A percentile compares a stretch with the other conserved stretches of the same genome.
These are phyloP conservation scores for Cydia pomonella DNA, from an alignment of 1,140 invertebrate species.

Conservation along the genomic window DNA sequence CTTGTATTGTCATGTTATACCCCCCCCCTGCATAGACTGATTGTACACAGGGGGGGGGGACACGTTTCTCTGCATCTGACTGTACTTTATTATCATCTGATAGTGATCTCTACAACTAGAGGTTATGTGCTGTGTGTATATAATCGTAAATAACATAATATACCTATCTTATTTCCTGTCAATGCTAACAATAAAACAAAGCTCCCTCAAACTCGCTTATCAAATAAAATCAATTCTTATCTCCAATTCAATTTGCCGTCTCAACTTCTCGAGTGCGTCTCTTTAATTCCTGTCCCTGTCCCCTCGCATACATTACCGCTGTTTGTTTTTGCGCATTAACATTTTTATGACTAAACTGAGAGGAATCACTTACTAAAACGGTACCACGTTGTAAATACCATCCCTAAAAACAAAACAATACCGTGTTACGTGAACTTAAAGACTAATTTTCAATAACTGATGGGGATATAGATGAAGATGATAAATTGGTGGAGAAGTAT, in stretches of 20 bases:
- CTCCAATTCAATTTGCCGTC: constrained; percentile 29
- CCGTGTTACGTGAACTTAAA: not conserved
- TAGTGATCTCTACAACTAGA: too few species aligned
- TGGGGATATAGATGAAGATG: not conserved
- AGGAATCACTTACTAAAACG: constrained; percentile 62
- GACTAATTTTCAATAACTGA: not conserved
- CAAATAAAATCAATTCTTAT: constrained; percentile 31
- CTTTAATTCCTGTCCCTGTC: constrained; percentile 58
- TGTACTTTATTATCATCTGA: too few species aligned
- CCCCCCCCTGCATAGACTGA: too few species aligned
- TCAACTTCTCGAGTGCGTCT: constrained; percentile 23
- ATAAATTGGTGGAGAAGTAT: constrained; percentile 9
- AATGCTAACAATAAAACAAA: not conserved
- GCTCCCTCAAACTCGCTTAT: constrained; percentile 20
- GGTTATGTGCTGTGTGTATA: too few species aligned
- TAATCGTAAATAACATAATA: too few species aligned
- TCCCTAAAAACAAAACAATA: not conserved
- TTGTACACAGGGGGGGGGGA: too few species aligned
- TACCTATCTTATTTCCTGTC: not conserved
- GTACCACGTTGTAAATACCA: constrained; percentile 36
- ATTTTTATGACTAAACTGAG: constrained; percentile 77
- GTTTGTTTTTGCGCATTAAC: constrained; percentile 77
- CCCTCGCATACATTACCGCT: constrained; percentile 74
- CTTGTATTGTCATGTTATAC: too few species aligned
- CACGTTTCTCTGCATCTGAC: too few species aligned